Evolutionary conservation across 2,888 invertebrate species (phyloP).

Genomic region (Rhimphoctona megacephalus): DNA sequence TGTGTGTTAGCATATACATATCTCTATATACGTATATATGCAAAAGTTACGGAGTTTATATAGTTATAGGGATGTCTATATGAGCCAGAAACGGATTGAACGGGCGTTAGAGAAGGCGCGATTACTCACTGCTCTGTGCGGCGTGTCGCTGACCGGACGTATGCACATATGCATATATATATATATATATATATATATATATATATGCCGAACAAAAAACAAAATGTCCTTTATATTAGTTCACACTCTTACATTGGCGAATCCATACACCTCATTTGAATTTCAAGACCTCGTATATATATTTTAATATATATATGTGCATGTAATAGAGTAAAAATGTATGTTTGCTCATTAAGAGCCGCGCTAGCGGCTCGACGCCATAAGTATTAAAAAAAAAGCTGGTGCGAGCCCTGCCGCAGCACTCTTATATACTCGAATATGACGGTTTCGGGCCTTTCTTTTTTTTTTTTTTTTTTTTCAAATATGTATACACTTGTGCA

Average conservation of each 20-base stretch:
- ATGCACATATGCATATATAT: slow-evolving; percentile 60
- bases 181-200: no score
- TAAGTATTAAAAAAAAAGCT: no score
- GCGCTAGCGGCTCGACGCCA: no score
- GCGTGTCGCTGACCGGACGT: slow-evolving; percentile 73
- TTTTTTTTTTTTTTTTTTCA: no score
- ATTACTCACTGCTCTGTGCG: slow-evolving; percentile 67
- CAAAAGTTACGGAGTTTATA: not conserved
- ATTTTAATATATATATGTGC: not conserved
- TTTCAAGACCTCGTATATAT: not conserved
- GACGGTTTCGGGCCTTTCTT: no score
- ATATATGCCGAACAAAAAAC: slow-evolving; percentile 1
- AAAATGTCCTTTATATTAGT: not conserved
- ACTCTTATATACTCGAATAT: no score
- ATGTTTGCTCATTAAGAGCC: no score
- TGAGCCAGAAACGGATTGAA: slow-evolving; percentile 54
- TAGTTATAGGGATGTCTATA: not conserved
- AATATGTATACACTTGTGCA: not conserved
- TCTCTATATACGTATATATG: slow-evolving; percentile 3
- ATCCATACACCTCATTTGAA: not conserved
- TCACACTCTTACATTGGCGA: not conserved
- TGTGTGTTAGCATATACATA: not conserved
- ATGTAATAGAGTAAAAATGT: not conserved
- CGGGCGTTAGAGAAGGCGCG: slow-evolving; percentile 60
- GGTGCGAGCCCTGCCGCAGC: no score